Evolutionary conservation across 2,113 vertebrate species (phyloP).

Genomic region (Isurus oxyrinchus): DNA sequence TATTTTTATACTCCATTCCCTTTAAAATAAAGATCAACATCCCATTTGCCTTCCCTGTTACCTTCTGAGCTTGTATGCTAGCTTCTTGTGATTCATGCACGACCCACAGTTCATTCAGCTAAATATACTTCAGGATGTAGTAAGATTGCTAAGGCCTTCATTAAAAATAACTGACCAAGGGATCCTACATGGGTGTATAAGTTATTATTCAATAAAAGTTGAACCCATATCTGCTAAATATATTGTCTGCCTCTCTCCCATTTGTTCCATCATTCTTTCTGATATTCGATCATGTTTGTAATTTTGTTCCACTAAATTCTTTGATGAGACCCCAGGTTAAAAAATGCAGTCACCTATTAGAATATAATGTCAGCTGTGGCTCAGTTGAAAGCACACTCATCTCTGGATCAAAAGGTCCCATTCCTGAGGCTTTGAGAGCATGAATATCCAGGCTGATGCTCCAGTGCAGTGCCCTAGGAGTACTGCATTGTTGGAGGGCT

Average conservation of each 20-base stretch:
- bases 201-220: background rate
- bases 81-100: too few species aligned
- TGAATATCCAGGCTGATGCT: background rate
- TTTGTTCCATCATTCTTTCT: background rate
- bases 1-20: too few species aligned
- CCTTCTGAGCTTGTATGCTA: too few species aligned
- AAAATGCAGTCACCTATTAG: background rate
- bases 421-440: background rate
- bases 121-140: background rate
- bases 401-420: background rate
- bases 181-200: background rate
- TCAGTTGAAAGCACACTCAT: background rate
- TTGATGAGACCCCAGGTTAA: background rate
- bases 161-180: background rate
- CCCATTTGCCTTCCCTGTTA: too few species aligned
- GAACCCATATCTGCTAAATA: background rate
- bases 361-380: background rate
- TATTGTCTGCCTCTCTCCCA: background rate
- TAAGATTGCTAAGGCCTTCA: background rate
- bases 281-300: background rate
- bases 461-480: background rate
- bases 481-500: background rate
- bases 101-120: too few species aligned
- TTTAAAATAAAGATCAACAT: too few species aligned
- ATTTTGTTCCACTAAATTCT: background rate